Conservation (phyloP, 2,888 invertebrate species). For the Drosophila suboccidentalis region DNA sequence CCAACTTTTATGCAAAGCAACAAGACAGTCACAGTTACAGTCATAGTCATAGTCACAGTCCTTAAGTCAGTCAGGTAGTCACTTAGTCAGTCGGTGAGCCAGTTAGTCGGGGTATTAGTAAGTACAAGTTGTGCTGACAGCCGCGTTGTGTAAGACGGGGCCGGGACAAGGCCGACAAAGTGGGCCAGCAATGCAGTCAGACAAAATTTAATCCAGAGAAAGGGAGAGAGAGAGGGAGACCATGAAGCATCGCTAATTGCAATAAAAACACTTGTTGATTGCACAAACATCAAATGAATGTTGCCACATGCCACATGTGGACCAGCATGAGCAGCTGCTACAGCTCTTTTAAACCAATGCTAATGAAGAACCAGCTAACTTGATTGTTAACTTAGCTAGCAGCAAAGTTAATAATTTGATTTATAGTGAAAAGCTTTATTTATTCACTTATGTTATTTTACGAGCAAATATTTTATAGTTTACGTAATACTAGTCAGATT, state of each 20-base stretch:
- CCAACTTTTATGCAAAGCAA: constrained; percentile 13
- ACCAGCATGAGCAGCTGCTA: not conserved
- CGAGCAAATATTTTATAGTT: not conserved
- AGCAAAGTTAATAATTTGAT: not conserved
- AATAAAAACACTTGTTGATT: constrained; percentile 68
- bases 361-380: not conserved
- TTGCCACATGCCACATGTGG: constrained; percentile 9
- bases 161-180: not conserved
- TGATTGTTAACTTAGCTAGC: not conserved
- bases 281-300: constrained; percentile 16
- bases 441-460: not conserved
- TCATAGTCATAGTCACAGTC: not conserved
- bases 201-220: not conserved
- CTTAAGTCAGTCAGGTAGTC: not conserved
- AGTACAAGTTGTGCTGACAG: not conserved
- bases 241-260: constrained; percentile 61
- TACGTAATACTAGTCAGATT: too few relatives aligned
- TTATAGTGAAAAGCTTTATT: not conserved
- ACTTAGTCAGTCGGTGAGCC: not conserved
- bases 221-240: not conserved
- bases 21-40: constrained; percentile 9
- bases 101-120: not conserved
- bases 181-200: not conserved
- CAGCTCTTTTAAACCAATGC: not conserved
- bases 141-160: not conserved